Evolutionary conservation across 2,113 vertebrate genomes (phyloP).

Genomic region (Mola mola): DNA sequence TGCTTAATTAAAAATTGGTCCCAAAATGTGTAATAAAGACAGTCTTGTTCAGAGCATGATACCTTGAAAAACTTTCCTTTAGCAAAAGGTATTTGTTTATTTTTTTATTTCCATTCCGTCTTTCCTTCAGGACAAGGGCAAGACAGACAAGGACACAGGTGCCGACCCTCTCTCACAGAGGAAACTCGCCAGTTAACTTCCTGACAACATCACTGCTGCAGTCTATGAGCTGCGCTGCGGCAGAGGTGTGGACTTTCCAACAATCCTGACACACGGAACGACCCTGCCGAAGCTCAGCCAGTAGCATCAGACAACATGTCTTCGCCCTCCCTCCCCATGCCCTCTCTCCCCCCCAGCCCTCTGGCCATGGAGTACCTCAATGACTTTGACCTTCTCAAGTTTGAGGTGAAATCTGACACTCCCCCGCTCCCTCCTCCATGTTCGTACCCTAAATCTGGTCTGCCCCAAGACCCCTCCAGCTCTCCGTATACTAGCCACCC

Average conservation of each 20-base stretch:
- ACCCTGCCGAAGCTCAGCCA: conserved; percentile 31
- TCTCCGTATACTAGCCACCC: conserved; percentile 87
- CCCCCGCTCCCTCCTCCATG: conserved; percentile 88
- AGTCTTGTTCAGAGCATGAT: background rate
- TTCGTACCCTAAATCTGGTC: conserved; percentile 77
- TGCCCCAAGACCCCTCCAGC: conserved; percentile 65
- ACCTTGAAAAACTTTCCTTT: background rate
- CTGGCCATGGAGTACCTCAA: conserved; percentile 99
- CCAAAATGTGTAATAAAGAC: background rate
- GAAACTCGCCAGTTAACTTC: conserved; percentile 36
- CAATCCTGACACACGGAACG: conserved; percentile 58
- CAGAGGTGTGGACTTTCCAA: conserved; percentile 38
- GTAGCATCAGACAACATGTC: conserved; percentile 71
- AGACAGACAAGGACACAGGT: conserved; percentile 43
- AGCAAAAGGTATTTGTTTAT: too few relatives aligned
- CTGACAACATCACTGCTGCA: conserved; percentile 38
- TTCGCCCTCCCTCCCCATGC: conserved; percentile 77
- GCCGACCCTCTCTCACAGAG: conserved; percentile 34
- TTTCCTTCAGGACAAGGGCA: conserved; percentile 55
- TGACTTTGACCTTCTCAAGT: conserved; percentile 99
- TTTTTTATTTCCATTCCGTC: background rate
- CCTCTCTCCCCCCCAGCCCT: conserved; percentile 92
- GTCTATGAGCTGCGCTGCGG: conserved; percentile 67
- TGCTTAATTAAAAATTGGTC: too few relatives aligned
- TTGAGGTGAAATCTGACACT: conserved; percentile 93